Base-by-base conservation (phyloP, 2,888 invertebrate genomes). In the Heliconius ismenius region DNA sequence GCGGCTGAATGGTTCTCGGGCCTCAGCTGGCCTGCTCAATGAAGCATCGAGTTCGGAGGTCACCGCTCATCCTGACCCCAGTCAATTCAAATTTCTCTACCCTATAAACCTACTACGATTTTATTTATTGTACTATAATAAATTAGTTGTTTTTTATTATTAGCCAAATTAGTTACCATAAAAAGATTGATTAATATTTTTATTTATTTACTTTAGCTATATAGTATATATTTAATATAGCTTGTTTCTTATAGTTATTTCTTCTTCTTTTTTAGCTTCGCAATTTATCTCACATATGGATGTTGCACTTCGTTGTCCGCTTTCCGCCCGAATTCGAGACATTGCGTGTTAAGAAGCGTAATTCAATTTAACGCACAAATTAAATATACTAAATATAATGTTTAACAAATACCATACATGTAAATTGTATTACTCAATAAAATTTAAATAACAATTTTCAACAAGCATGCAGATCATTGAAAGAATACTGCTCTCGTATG, bases 11-110 rank as follows among this genome's bases (percentile, higher is more conserved):
- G 92, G 87, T 86, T 87, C 49, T 89, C 92, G 91, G 89, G 87
- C 87, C 89, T 89, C 92, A 91, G 90, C 91, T 91, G 91, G 86
- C 89, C 88, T 89, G 87, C 92, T 93, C 93, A 93, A 92, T 94
- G 93, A 92, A 92, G 88, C 91, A 91, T 89, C 86, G 88, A 90
- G 93, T 92, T 92, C 93, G 91, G 89, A 92, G 93, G 93, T 92
- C 92, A 88, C 87, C 86, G 85, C 86, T 88, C 88, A 89, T 90
- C 87, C 86, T 90, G 91, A 92, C 92, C 92, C 79, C 89, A 88
- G 84, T 83, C 81, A 78, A 79, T 79, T 79, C 73, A 74, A 79
- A 79, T 79, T 80, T 79, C 78, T 80, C 79, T 78, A 80, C 77
- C 78, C 79, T 76, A 79, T 76, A 79, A 79, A 79, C 79, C 79